phyloP scores from a whole-genome alignment of 2,888 invertebrate species.

The Biston stratarius region DNA sequence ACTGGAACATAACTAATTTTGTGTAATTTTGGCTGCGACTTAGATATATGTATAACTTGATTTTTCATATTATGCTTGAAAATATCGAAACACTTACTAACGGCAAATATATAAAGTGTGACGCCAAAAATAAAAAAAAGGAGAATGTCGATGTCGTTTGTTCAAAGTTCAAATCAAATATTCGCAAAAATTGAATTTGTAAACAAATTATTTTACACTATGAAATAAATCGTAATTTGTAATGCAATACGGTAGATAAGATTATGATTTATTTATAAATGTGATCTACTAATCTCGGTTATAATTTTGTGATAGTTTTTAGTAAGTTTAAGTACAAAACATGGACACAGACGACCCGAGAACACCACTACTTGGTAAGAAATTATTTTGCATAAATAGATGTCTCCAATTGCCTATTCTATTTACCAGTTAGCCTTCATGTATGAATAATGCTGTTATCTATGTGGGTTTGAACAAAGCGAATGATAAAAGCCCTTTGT shows the following conservation, averaged over 20 bases:
- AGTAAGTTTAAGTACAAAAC: conserved; percentile 1
- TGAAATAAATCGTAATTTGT: neutral
- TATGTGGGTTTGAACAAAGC: neutral
- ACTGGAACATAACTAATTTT: too few species aligned
- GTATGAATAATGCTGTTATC: conserved; percentile 1
- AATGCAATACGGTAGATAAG: conserved; percentile 13
- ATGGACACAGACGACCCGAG: conserved; percentile 65
- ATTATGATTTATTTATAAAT: conserved; percentile 9
- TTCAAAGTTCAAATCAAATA: neutral
- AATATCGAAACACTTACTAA: neutral
- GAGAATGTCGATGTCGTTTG: neutral
- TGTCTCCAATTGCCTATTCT: neutral
- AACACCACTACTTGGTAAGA: conserved; percentile 59
- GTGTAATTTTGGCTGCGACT: too few species aligned
- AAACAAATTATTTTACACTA: conserved; percentile 1
- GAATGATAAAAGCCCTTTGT: neutral
- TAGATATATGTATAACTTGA: too few species aligned
- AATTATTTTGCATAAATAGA: conserved; percentile 1
- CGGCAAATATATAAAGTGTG: too few species aligned
- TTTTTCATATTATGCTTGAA: neutral
- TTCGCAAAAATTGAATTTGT: neutral
- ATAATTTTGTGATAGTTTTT: conserved; percentile 1
- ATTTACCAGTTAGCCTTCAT: neutral
- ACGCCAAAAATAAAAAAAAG: neutral
- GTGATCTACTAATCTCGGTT: neutral